These are phyloP conservation scores for Kradibia gibbosae DNA, from an alignment of 1,140 invertebrate species.

Conservation along the genomic window DNA sequence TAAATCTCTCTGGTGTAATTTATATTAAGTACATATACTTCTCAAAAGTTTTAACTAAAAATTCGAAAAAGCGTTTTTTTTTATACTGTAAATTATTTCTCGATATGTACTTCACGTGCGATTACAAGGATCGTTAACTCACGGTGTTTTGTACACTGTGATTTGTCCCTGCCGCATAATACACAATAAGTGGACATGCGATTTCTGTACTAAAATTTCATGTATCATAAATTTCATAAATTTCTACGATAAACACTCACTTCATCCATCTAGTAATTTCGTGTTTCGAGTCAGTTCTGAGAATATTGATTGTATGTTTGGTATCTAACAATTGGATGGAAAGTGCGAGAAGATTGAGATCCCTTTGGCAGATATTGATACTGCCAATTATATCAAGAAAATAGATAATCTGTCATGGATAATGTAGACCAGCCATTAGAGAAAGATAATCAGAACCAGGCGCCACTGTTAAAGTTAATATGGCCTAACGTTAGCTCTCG, in stretches of 20 bases:
- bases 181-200: background rate
- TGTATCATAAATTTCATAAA: constrained; percentile 32
- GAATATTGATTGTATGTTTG: background rate
- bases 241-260: constrained; percentile 1
- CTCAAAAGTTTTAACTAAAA: too few relatives aligned
- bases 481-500: background rate
- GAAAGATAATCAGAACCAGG: constrained; percentile 14
- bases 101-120: background rate
- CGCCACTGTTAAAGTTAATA: constrained; percentile 4
- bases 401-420: constrained; percentile 13
- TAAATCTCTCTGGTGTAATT: too few relatives aligned
- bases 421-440: background rate
- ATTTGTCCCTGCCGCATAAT: constrained; percentile 17
- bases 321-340: constrained; percentile 1
- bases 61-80: too few relatives aligned
- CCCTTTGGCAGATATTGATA: background rate
- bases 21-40: too few relatives aligned
- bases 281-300: too few relatives aligned
- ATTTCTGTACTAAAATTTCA: background rate
- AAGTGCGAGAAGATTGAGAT: background rate
- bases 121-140: constrained; percentile 20
- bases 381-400: constrained; percentile 15
- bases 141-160: background rate
- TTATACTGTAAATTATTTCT: constrained; percentile 14
- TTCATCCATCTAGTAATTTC: background rate